Percentiles rank a stretch among this genome's conserved stretches.
Evolutionary conservation across 1,140 invertebrate species (phyloP).

Genomic region (Stenopsyche tienmushanensis): DNA sequence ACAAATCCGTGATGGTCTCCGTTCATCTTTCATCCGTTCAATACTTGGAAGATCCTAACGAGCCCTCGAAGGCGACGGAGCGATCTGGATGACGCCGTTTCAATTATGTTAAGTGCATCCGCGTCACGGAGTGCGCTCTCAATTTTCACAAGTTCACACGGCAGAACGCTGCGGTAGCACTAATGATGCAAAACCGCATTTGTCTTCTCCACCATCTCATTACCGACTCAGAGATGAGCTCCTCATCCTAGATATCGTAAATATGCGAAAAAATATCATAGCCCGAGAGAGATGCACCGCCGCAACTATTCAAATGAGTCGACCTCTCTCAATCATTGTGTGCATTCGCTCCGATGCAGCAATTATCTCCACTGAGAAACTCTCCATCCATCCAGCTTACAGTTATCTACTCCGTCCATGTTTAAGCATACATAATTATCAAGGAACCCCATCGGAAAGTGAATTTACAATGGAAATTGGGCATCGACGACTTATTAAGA

Average conservation of each 20-base stretch:
- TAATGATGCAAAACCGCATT: constrained; percentile 10
- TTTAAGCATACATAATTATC: too few species aligned
- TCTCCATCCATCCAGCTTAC: too few species aligned
- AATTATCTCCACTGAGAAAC: too few species aligned
- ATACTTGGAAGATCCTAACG: neutral
- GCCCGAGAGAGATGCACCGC: too few species aligned
- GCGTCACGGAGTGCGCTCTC: neutral
- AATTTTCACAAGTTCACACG: constrained; percentile 12
- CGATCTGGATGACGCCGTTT: neutral
- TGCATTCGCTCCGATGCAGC: neutral
- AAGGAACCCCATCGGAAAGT: too few species aligned
- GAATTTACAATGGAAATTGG: too few species aligned
- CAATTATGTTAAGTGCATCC: neutral
- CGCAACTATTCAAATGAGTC: neutral
- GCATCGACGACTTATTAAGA: too few species aligned
- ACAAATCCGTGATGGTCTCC: neutral
- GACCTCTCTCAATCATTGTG: neutral
- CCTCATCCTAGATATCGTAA: neutral
- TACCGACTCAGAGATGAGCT: neutral
- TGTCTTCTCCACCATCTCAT: constrained; percentile 1
- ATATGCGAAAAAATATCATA: neutral
- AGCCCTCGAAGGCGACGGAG: neutral
- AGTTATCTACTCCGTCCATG: too few species aligned
- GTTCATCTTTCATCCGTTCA: neutral
- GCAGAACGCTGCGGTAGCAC: neutral